Percentiles rank a stretch among this genome's conserved stretches.
Conservation (phyloP, 2,113 vertebrate species). For the Rhipidura dahli region DNA sequence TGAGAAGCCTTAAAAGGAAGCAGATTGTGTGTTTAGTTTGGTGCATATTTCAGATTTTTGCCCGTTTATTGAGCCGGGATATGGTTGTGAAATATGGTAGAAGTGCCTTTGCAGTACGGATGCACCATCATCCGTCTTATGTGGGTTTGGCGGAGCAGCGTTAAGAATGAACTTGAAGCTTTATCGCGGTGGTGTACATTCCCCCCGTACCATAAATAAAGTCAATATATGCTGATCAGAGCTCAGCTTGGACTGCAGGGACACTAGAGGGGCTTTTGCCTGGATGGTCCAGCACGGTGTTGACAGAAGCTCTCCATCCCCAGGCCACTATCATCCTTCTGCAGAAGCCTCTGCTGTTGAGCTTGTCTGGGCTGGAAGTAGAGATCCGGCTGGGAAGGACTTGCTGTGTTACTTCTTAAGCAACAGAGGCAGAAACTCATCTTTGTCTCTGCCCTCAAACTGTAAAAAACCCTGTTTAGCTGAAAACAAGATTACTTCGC, state of each 20-base stretch:
- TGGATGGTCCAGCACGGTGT: not conserved
- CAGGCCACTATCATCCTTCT: not conserved
- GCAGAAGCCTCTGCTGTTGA: not conserved
- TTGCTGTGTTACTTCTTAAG: not conserved
- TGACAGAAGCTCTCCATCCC: not conserved
- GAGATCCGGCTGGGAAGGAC: not conserved
- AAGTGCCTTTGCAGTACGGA: not conserved
- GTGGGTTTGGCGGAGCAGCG: not conserved
- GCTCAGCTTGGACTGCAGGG: not conserved
- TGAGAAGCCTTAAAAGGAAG: slow-evolving; percentile 8
- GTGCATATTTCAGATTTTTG: slow-evolving; percentile 24
- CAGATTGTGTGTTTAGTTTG: not conserved
- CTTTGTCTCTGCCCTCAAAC: not conserved
- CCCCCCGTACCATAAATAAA: fast-evolving
- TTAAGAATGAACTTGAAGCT: not conserved
- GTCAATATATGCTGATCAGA: not conserved
- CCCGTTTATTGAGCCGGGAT: not conserved
- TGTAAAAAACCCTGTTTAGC: not conserved
- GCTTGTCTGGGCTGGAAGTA: not conserved
- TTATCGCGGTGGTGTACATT: not conserved
- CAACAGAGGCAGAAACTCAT: not conserved
- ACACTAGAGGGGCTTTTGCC: not conserved
- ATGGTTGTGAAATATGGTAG: not conserved
- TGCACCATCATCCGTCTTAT: not conserved
- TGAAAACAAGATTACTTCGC: not conserved